These are phyloP conservation scores for Rhopalosiphum nymphaeae DNA, from an alignment of 2,888 invertebrate species.

Conservation along the genomic window DNA sequence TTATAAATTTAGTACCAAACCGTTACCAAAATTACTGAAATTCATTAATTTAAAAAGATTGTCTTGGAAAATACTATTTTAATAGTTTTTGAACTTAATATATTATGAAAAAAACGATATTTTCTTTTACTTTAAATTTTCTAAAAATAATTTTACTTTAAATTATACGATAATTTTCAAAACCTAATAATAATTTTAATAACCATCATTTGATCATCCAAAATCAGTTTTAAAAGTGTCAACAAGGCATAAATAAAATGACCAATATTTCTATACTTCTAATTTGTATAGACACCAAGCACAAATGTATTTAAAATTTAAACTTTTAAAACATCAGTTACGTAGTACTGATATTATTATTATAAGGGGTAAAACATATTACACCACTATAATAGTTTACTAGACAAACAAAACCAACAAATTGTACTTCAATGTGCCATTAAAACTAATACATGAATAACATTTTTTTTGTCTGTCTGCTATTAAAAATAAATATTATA, in stretches of 20 bases:
- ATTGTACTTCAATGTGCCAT: neutral
- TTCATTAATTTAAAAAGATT: too few relatives aligned
- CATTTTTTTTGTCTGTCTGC: neutral
- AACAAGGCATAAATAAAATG: neutral
- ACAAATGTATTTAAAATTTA: neutral
- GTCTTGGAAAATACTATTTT: neutral
- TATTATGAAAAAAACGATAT: neutral
- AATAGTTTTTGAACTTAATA: neutral
- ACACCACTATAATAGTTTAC: neutral
- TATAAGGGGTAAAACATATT: too few relatives aligned
- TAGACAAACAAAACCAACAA: slow-evolving; percentile 11
- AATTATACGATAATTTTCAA: neutral
- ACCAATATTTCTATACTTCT: neutral
- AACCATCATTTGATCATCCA: neutral
- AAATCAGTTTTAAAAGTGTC: neutral
- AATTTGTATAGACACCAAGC: neutral
- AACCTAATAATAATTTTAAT: neutral
- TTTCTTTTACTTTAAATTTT: neutral
- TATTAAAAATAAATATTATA: neutral
- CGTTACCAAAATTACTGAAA: too few relatives aligned
- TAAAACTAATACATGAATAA: neutral
- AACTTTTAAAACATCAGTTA: too few relatives aligned
- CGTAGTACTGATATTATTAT: too few relatives aligned
- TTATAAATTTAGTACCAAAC: too few relatives aligned
- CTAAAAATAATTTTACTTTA: neutral